A percentile compares a stretch with the other conserved stretches of the same genome.
These are phyloP conservation scores for Calameuta idolon DNA, from an alignment of 2,888 invertebrate species.

Conservation along the genomic window DNA sequence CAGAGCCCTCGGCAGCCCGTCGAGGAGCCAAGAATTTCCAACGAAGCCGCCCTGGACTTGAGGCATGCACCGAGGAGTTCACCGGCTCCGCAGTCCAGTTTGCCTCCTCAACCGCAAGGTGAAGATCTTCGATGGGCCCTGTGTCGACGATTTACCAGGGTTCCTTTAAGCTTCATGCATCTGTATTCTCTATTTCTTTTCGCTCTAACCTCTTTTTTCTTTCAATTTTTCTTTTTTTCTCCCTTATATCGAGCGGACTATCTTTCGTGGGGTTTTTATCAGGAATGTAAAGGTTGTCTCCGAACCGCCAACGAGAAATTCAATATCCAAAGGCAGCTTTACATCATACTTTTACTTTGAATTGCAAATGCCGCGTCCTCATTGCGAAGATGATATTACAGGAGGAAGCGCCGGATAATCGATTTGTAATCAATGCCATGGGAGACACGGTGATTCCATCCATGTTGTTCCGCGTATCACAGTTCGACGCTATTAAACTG, in stretches of 20 bases:
- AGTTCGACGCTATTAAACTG: background rate
- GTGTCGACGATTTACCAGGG: background rate
- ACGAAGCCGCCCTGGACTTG: conserved; percentile 59
- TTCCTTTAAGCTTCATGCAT: background rate
- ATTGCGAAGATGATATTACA: background rate
- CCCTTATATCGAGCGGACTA: background rate
- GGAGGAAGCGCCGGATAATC: background rate
- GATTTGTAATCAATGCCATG: background rate
- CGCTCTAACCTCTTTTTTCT: background rate
- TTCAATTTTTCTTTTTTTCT: background rate
- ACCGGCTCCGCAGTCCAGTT: conserved; percentile 52
- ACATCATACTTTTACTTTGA: background rate
- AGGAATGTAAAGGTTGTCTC: background rate
- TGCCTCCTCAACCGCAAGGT: conserved; percentile 60
- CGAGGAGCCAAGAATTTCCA: conserved; percentile 53
- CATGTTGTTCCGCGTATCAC: background rate
- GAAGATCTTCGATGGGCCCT: conserved; percentile 16
- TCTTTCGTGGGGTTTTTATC: background rate
- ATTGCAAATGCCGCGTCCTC: background rate
- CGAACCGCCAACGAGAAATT: background rate
- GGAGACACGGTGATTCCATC: background rate
- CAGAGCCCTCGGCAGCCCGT: conserved; percentile 59
- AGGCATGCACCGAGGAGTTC: conserved; percentile 60
- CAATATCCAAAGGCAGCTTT: background rate
- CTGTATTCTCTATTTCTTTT: background rate